Percentiles rank a stretch among this genome's conserved stretches.
Conservation (phyloP, 1,140 invertebrate species). For the Platyscapa corneri region DNA sequence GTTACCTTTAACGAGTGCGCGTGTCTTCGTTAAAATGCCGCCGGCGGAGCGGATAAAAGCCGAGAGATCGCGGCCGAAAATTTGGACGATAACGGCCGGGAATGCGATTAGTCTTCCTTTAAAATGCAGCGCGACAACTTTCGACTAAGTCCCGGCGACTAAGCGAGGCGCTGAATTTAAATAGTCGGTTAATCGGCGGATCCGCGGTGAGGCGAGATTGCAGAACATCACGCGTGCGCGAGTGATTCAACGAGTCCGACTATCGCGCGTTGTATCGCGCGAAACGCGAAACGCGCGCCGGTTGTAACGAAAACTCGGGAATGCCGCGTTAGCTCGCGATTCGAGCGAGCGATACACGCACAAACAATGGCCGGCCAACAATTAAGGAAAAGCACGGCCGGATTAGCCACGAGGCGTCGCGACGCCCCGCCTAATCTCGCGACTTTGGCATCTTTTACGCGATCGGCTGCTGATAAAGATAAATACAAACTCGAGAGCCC, state of each 20-base stretch:
- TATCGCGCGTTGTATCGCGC: background rate
- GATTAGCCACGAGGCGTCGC: too few species aligned
- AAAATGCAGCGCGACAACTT: background rate
- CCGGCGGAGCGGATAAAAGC: too few species aligned
- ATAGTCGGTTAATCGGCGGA: background rate
- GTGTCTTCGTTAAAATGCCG: too few species aligned
- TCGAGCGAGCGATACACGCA: background rate
- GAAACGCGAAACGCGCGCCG: too few species aligned
- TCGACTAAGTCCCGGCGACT: too few species aligned
- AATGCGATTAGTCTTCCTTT: background rate
- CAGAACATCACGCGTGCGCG: constrained; percentile 3
- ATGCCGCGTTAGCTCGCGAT: background rate
- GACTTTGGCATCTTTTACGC: background rate
- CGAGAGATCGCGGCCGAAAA: background rate
- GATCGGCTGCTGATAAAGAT: background rate
- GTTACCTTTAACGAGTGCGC: background rate
- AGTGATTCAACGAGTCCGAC: background rate
- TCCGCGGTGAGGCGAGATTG: background rate
- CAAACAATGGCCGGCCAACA: background rate
- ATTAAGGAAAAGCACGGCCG: background rate
- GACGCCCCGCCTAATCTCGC: too few species aligned
- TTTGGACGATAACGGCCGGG: background rate
- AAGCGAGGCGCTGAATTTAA: background rate
- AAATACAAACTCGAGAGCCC: background rate
- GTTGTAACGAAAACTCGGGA: background rate